phyloP scores from a whole-genome alignment of 35 echinoderm and acorn worm genomes.

The Anneissia japonica region DNA sequence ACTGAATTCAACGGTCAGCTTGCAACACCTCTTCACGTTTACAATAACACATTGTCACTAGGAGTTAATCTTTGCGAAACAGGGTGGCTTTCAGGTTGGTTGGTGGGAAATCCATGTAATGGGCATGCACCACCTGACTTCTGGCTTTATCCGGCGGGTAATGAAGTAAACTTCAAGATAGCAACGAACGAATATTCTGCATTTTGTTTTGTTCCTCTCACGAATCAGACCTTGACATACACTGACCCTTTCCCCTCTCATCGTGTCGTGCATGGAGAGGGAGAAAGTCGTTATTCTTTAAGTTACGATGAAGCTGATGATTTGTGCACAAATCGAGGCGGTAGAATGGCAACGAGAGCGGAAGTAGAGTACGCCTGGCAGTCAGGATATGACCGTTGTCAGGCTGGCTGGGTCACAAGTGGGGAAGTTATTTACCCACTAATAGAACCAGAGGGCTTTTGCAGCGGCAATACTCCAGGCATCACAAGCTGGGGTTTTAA shows the following conservation, averaged over 20 bases:
- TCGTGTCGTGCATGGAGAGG: neutral
- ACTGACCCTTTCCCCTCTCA: neutral
- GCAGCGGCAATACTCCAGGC: too few relatives aligned
- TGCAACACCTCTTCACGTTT: neutral
- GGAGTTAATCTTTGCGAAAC: neutral
- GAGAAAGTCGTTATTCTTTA: neutral
- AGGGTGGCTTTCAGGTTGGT: neutral
- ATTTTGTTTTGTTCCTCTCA: neutral
- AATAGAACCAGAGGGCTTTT: neutral
- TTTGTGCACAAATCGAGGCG: neutral
- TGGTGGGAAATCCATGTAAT: neutral
- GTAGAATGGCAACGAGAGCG: neutral
- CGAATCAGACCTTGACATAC: neutral
- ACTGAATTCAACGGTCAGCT: neutral
- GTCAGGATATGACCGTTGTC: neutral
- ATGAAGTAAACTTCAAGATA: neutral
- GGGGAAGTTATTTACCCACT: neutral
- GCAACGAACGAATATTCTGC: neutral
- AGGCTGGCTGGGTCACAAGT: neutral
- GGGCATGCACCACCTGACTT: neutral
- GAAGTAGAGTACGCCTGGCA: neutral
- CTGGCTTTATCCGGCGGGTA: neutral
- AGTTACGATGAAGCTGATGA: neutral
- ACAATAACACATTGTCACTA: neutral
- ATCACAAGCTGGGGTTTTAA: too few relatives aligned